These are phyloP conservation scores for Bucco capensis DNA, from an alignment of 2,113 vertebrate species.

Conservation along the genomic window DNA sequence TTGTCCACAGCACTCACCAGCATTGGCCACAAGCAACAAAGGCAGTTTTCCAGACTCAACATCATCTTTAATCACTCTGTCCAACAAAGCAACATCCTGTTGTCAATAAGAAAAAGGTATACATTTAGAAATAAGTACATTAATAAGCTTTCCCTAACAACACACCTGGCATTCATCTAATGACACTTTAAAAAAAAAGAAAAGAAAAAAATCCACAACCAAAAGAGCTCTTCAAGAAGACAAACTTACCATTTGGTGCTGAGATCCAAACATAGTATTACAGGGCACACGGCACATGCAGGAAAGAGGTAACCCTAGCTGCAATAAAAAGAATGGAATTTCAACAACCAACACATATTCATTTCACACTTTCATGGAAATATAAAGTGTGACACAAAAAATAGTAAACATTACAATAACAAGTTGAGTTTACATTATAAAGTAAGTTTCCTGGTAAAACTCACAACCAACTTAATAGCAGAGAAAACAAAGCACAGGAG, in stretches of 20 bases:
- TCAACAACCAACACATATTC: background rate
- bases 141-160: background rate
- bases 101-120: slow-evolving; percentile 24
- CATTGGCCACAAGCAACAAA: slow-evolving; percentile 90
- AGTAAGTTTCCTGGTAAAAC: background rate
- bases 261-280: slow-evolving; percentile 97
- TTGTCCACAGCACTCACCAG: slow-evolving; percentile 76
- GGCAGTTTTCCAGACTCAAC: slow-evolving; percentile 85
- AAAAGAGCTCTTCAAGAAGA: background rate
- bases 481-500: background rate
- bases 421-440: background rate
- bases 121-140: background rate
- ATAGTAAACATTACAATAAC: background rate
- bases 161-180: background rate
- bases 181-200: background rate
- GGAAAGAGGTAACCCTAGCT: slow-evolving; percentile 80
- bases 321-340: background rate
- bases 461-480: background rate
- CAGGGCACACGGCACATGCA: slow-evolving; percentile 91
- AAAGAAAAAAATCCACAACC: background rate
- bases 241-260: slow-evolving; percentile 93
- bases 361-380: background rate
- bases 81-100: slow-evolving; percentile 92
- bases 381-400: background rate
- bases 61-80: slow-evolving; percentile 93